These are phyloP conservation scores for Coleophora deauratella DNA, from an alignment of 2,888 invertebrate species.

Conservation along the genomic window DNA sequence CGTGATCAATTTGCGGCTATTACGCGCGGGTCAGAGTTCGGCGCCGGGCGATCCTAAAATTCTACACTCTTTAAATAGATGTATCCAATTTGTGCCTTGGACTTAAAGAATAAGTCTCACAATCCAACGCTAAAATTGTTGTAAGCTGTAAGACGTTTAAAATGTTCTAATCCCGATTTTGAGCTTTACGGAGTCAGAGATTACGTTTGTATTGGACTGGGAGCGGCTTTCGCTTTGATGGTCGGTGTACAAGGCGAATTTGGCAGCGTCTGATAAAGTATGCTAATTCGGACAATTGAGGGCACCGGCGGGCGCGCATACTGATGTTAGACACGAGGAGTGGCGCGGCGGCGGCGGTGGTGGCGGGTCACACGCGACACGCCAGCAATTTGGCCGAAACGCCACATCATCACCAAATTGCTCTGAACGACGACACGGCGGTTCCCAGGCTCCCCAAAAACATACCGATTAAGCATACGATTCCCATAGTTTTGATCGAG, in stretches of 20 bases:
- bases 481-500: too few relatives aligned
- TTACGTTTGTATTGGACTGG: slow-evolving; percentile 23
- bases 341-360: not conserved
- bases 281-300: slow-evolving; percentile 63
- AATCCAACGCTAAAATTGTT: slow-evolving; percentile 3
- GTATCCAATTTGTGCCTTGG: slow-evolving; percentile 16
- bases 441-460: not conserved
- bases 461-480: too few relatives aligned
- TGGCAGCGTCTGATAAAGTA: slow-evolving; percentile 54
- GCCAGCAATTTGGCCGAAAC: slow-evolving; percentile 13
- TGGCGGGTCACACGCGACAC: slow-evolving; percentile 10
- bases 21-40: slow-evolving; percentile 53
- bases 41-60: slow-evolving; percentile 31
- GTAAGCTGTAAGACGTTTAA: not conserved
- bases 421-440: not conserved
- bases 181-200: slow-evolving; percentile 17
- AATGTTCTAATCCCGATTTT: slow-evolving; percentile 14
- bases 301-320: slow-evolving; percentile 27
- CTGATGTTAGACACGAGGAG: slow-evolving; percentile 26
- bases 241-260: slow-evolving; percentile 44
- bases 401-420: slow-evolving; percentile 18
- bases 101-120: slow-evolving; percentile 17
- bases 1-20: slow-evolving; percentile 55
- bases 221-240: slow-evolving; percentile 46
- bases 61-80: slow-evolving; percentile 21